A percentile compares a stretch with the other conserved stretches of the same genome.
Conservation (phyloP, 30 jellyfish, hydroid and myxozoan genomes). For the Aurelia aurita complex sp. Pacific region DNA sequence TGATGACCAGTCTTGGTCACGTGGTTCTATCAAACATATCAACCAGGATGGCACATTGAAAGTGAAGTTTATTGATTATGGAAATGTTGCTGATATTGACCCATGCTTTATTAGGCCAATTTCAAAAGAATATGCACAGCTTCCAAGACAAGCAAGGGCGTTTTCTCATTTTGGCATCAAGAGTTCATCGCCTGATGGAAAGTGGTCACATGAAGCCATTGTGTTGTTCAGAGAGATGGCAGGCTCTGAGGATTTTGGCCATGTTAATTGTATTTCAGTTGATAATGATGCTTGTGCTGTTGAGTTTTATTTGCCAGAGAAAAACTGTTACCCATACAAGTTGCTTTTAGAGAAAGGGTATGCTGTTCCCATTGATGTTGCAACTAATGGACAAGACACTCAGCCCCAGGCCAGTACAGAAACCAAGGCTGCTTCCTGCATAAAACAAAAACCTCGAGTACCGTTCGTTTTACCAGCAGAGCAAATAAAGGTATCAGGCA, state of each 20-base stretch:
- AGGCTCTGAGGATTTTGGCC: conserved; percentile 7
- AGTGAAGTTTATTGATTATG: conserved; percentile 72
- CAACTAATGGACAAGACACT: not conserved
- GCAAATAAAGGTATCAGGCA: not conserved
- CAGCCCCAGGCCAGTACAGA: not conserved
- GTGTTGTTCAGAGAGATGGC: conserved; percentile 39
- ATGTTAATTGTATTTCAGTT: conserved; percentile 3
- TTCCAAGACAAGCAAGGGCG: conserved; percentile 77
- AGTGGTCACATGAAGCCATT: conserved; percentile 75
- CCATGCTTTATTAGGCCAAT: conserved; percentile 72
- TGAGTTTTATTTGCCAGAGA: conserved; percentile 26
- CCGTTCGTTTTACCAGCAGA: conserved; percentile 6
- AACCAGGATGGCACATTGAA: conserved; percentile 44
- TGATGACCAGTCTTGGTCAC: conserved; percentile 71
- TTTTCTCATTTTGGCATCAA: conserved; percentile 48
- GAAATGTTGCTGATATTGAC: conserved; percentile 62
- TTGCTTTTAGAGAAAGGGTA: conserved; percentile 40
- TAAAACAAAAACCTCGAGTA: not conserved
- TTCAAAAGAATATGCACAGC: conserved; percentile 26
- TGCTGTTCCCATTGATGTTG: conserved; percentile 11
- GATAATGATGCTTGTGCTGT: conserved; percentile 39
- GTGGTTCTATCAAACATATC: conserved; percentile 58
- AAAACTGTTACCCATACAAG: conserved; percentile 18
- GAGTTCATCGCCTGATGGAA: conserved; percentile 44
- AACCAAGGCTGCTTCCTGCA: not conserved